Evolutionary conservation across 1,140 invertebrate genomes (phyloP).

Genomic region (Phocides pigmalion): DNA sequence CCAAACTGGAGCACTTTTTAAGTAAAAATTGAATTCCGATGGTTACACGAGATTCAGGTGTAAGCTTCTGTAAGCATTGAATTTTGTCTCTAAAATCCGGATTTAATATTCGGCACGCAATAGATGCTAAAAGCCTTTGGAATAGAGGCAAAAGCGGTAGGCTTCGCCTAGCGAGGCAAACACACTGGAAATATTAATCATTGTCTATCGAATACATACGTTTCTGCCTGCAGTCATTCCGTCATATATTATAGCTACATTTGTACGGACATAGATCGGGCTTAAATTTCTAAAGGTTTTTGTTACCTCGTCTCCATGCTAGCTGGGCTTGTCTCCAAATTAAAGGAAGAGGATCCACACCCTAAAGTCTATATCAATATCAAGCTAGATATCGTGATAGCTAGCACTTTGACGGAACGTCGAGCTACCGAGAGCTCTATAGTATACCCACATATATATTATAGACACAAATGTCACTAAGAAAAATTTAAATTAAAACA

Average conservation of each 20-base stretch:
- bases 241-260: constrained; percentile 1
- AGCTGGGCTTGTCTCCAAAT: too few species aligned
- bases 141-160: constrained; percentile 11
- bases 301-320: too few species aligned
- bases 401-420: too few species aligned
- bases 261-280: not conserved
- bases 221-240: constrained; percentile 10
- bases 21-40: constrained; percentile 46
- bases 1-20: constrained; percentile 38
- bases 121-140: constrained; percentile 29
- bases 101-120: constrained; percentile 38
- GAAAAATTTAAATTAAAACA: too few species aligned
- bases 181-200: constrained; percentile 27
- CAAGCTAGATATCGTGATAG: too few species aligned
- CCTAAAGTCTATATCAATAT: too few species aligned
- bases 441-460: too few species aligned
- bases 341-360: too few species aligned
- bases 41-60: constrained; percentile 37
- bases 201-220: constrained; percentile 29
- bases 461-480: too few species aligned
- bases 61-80: constrained; percentile 24
- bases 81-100: constrained; percentile 45
- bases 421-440: too few species aligned
- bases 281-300: not conserved
- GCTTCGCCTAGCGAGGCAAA: constrained; percentile 13